Conservation (phyloP, 2,113 vertebrate species). For the Scortum barcoo region DNA sequence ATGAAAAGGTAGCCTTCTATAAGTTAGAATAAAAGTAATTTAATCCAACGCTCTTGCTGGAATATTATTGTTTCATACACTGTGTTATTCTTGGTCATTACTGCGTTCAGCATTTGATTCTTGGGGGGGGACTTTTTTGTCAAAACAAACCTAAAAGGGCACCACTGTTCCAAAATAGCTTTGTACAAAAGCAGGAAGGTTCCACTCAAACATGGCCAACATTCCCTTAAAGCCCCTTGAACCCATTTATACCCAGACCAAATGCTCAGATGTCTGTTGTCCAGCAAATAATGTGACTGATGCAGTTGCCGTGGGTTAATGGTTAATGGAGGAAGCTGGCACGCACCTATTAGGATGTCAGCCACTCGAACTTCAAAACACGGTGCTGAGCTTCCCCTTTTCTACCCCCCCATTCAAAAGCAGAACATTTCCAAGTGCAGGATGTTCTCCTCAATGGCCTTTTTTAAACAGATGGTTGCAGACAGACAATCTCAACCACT, state of each 20-base stretch:
- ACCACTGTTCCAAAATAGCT: conserved; percentile 52
- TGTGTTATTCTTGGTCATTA: conserved; percentile 46
- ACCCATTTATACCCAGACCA: conserved; percentile 69
- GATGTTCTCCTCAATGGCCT: conserved; percentile 62
- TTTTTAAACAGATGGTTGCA: conserved; percentile 50
- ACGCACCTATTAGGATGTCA: conserved; percentile 69
- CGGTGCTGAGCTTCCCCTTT: conserved; percentile 53
- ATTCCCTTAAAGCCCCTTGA: conserved; percentile 60
- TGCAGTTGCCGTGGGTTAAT: conserved; percentile 59
- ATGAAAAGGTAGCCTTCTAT: conserved; percentile 82
- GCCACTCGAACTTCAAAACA: conserved; percentile 80
- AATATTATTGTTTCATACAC: conserved; percentile 56
- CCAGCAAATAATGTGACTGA: conserved; percentile 60
- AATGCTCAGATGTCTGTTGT: conserved; percentile 62
- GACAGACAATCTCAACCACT: conserved; percentile 66
- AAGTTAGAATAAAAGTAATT: conserved; percentile 82
- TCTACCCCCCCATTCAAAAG: conserved; percentile 51
- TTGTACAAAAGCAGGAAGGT: conserved; percentile 72
- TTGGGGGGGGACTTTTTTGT: conserved; percentile 1
- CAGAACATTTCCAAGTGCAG: conserved; percentile 57
- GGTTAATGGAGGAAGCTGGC: conserved; percentile 66
- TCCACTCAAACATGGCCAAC: conserved; percentile 63
- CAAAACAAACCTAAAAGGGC: conserved; percentile 52
- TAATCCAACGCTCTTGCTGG: conserved; percentile 65
- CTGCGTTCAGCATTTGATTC: conserved; percentile 9